Evolutionary conservation across 2,888 invertebrate species (phyloP), one percentile per base, ranked within the genome.

Genomic region (Globia sparganii): DNA sequence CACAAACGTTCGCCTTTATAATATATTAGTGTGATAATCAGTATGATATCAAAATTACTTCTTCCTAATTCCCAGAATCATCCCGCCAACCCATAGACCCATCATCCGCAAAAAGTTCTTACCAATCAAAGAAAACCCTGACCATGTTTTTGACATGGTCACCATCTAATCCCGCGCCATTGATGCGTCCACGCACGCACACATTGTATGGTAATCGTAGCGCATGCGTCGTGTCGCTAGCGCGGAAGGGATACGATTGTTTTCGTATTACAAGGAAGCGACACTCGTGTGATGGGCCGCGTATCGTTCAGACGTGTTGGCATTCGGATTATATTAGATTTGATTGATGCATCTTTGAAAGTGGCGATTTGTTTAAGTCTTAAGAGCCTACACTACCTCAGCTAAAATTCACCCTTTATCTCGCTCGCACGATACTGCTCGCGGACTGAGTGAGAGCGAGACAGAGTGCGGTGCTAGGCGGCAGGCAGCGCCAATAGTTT

Each of bases 151-250:
- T n/a, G 69, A 3, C 64, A 83, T 89, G 82, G 89, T 64, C 84
- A 85, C 89, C 84, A 78, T 59, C 78, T 72, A 75, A 75, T 84
- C 77, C 77, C 65, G 70, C 79, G 83, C 91, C 92, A 92, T 93
- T 91, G 93, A 93, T 92, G 92, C 91, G 90, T 93, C 85, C 87
- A 90, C 89, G 92, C 95, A 95, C 94, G 95, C 94, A 90, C 91
- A 90, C 94, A 96, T 96, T 96, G 96, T 96, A 96, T 96, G 96
- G 89, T 95, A 96, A 96, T 96, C 90, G 90, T 85, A 86, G 89
- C 89, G 91, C 90, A 89, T 89, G 90, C 87, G 73, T 77, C 80
- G 86, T 84, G 88, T 87, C 83, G 87, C 81, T 87, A 75, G 86
- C 84, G 75, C 88, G 88, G 88, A 88, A 89, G 86, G 80, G 90